Conservation (phyloP, 2,113 vertebrate genomes). For the Pitta sordida region DNA sequence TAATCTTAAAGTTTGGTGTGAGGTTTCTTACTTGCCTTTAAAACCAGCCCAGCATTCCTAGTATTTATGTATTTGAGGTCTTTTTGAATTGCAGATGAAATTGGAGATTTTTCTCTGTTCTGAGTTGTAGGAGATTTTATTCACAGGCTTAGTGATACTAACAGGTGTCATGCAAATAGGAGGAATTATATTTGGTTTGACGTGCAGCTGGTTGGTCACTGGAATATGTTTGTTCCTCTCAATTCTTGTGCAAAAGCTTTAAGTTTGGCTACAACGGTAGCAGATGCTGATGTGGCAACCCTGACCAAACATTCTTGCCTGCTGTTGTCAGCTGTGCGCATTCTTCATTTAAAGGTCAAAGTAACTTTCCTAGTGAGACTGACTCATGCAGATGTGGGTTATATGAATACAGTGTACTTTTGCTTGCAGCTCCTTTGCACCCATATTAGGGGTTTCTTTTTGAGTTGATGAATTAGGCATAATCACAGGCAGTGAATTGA, state of each 20-base stretch:
- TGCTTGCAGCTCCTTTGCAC: not conserved
- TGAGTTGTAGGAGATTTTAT: not conserved
- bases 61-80: not conserved
- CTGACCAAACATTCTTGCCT: conserved; percentile 58
- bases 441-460: not conserved
- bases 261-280: not conserved
- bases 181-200: not conserved
- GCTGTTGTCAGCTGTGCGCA: conserved; percentile 9
- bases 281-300: conserved; percentile 64
- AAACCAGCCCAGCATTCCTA: not conserved
- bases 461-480: not conserved
- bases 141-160: not conserved
- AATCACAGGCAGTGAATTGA: not conserved
- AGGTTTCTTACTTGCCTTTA: not conserved
- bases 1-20: not conserved
- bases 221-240: not conserved
- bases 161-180: not conserved
- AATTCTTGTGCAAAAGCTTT: not conserved
- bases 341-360: conserved; percentile 65
- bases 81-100: not conserved
- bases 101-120: not conserved
- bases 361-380: not conserved
- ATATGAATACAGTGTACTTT: not conserved
- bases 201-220: not conserved
- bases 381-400: not conserved